Base-by-base conservation (phyloP, 1,140 invertebrate species). In the Bombus terrestris region DNA sequence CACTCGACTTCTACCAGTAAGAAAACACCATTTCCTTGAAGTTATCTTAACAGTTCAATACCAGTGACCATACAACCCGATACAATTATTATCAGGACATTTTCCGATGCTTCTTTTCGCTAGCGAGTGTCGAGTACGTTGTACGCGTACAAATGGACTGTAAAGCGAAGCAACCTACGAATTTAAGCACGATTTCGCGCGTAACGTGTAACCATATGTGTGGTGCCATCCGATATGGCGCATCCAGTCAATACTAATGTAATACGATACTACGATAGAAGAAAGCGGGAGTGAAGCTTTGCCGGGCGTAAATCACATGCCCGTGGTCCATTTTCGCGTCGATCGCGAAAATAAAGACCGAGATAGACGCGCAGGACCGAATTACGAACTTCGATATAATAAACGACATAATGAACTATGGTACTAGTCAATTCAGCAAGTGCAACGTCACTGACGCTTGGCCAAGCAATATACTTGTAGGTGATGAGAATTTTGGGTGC, bases 371-470 rank as follows among this genome's bases (percentile, higher is more conserved):
- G 43, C 10, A 62, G 28, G 37, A 76, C 75, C 41, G 41, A 53
- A 57, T 86, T 76, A 77, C 62, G 68, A 74, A 66, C 77, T 47
- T 22, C 71, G 80, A 74, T 37, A 69, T 35, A 66, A 66, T 15
- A 15, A 64, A 66, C 59, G 59, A 62, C 64, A 71, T 71, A 77
- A 62, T 53, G 77, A 82, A 86, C 84, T 81, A 89, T 86, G 86
- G 37, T 92, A 91, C 90, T 92, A 93, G 93, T 94, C 92, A 93
- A 94, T 94, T 93, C 89, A 92, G 35, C 53, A 85, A 91, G 88
- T 91, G 90, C 81, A 91, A 91, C 90, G 92, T 92, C 89, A 93
- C 85, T 90, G 85, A 92, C 92, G 92, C 90, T 93, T 92, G 85
- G 81, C 86, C 86, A 93, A 90, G 90, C 91, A 92, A 93, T 93